A percentile compares a stretch with the other conserved stretches of the same genome.
phyloP scores from a whole-genome alignment of 2,888 invertebrate species.

The Drosophila rellima region DNA sequence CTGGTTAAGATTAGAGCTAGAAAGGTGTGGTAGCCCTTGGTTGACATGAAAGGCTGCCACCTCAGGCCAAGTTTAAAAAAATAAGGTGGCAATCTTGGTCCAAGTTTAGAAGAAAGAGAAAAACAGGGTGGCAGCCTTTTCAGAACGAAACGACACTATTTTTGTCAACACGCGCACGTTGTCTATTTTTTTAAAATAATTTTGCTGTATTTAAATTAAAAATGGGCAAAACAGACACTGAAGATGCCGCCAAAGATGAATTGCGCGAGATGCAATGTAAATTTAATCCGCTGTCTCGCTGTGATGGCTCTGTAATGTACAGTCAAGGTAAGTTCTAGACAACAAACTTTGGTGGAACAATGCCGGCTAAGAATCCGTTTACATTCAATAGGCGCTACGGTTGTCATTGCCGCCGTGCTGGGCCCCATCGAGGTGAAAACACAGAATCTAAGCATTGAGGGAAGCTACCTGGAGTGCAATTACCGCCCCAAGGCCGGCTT shows the following conservation, averaged over 20 bases:
- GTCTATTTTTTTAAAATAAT: constrained; percentile 14
- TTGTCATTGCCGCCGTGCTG: constrained; percentile 91
- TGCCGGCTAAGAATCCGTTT: constrained; percentile 18
- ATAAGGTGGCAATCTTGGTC: no score
- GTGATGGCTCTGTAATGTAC: constrained; percentile 92
- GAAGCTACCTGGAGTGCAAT: constrained; percentile 90
- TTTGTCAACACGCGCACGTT: constrained; percentile 60
- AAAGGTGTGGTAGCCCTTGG: no score
- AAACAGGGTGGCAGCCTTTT: no score
- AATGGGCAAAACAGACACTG: constrained; percentile 37
- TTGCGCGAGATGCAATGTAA: constrained; percentile 88
- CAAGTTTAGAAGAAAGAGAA: no score
- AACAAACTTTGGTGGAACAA: neutral
- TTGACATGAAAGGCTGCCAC: no score
- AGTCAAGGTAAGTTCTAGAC: constrained; percentile 88
- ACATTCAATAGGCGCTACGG: constrained; percentile 89
- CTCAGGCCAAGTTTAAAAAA: no score
- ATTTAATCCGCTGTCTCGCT: constrained; percentile 90
- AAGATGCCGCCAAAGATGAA: constrained; percentile 41
- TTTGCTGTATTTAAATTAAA: constrained; percentile 20
- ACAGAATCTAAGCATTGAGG: constrained; percentile 91
- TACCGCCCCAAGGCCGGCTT: constrained; percentile 92
- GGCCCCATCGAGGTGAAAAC: constrained; percentile 93
- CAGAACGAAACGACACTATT: no score
- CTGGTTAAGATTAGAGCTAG: no score